Conservation (phyloP, 2,888 invertebrate species). For the Aproaerema taeniolella region DNA sequence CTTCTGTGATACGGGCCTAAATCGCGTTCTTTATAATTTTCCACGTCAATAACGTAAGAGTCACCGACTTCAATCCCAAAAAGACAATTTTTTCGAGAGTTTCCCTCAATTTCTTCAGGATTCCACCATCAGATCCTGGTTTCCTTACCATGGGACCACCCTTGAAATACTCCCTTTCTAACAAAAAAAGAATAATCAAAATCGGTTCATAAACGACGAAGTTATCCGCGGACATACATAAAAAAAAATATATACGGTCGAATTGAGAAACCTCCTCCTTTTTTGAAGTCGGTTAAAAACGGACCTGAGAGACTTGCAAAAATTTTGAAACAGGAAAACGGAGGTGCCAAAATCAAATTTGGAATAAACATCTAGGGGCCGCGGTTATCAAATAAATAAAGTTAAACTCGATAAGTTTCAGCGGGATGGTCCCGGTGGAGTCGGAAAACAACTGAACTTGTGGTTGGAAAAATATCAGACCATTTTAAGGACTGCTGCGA, state of each 20-base stretch:
- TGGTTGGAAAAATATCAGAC: not conserved
- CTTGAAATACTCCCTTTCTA: not conserved
- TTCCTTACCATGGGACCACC: not conserved
- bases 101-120: no score
- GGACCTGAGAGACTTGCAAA: not conserved
- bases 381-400: slow-evolving; percentile 48
- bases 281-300: no score
- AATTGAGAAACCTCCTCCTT: no score
- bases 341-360: not conserved
- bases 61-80: no score
- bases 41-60: no score
- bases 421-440: slow-evolving; percentile 32
- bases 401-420: slow-evolving; percentile 58
- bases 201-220: not conserved
- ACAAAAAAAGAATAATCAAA: not conserved
- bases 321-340: not conserved
- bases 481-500: no score
- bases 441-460: slow-evolving; percentile 38
- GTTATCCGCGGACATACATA: not conserved
- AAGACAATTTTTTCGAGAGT: no score
- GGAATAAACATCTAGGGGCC: not conserved
- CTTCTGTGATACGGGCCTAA: no score
- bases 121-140: not conserved
- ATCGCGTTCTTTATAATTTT: no score
- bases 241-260: not conserved